Conservation (phyloP, 2,888 invertebrate species). For the Euplexia lucipara region DNA sequence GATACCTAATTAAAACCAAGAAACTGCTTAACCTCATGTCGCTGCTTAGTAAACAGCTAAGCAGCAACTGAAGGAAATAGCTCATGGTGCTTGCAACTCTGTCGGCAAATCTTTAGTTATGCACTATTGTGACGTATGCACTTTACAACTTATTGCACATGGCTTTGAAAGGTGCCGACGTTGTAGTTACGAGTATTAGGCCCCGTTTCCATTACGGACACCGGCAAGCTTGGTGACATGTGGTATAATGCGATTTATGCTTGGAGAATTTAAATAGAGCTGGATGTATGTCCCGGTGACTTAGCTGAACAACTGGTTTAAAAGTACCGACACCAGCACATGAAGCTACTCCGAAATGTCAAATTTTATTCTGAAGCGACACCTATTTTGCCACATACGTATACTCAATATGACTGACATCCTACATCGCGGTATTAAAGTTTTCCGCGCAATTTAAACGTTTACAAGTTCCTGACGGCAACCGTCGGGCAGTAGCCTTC, state of each 20-base stretch:
- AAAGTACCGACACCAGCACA: too few relatives aligned
- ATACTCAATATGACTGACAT: too few relatives aligned
- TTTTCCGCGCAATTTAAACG: too few relatives aligned
- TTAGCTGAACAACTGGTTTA: conserved; percentile 29
- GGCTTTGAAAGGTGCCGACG: conserved; percentile 48
- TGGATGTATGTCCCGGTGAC: conserved; percentile 11
- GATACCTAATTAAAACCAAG: conserved; percentile 8
- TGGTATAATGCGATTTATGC: conserved; percentile 25
- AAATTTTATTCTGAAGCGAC: too few relatives aligned
- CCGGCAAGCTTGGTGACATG: conserved; percentile 30
- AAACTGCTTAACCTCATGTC: neutral
- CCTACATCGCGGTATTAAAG: too few relatives aligned
- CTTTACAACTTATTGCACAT: conserved; percentile 48
- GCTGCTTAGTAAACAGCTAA: conserved; percentile 1
- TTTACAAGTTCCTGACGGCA: too few relatives aligned
- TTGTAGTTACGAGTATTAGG: conserved; percentile 34
- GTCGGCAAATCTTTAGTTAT: conserved; percentile 51
- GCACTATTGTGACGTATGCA: conserved; percentile 50
- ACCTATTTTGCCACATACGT: too few relatives aligned
- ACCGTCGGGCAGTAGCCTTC: too few relatives aligned
- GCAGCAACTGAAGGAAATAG: conserved; percentile 34
- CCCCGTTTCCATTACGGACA: conserved; percentile 32
- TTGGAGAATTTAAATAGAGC: conserved; percentile 27
- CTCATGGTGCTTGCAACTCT: conserved; percentile 36
- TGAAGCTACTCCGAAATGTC: too few relatives aligned